Percentiles rank a stretch among this genome's conserved stretches.
phyloP scores from a whole-genome alignment of 2,113 vertebrate species.

The Sebastes fasciatus region DNA sequence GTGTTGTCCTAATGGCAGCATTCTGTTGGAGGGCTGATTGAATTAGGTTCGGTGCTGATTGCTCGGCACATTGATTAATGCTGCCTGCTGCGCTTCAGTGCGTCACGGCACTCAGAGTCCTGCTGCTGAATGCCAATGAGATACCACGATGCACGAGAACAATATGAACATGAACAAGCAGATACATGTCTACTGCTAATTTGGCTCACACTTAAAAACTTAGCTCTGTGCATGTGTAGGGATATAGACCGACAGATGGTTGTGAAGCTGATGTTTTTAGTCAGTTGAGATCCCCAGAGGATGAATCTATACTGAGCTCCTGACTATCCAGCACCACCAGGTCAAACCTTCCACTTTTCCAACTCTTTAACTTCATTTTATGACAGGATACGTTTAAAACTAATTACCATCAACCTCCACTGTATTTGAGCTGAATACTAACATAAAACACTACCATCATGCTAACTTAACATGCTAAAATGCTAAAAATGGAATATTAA shows the following conservation, averaged over 20 bases:
- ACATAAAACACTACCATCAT: too few relatives aligned
- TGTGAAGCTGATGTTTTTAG: neutral
- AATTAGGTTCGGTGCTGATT: constrained; percentile 72
- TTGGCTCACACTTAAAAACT: neutral
- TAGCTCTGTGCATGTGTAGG: too few relatives aligned
- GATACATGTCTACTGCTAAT: neutral
- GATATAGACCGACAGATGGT: neutral
- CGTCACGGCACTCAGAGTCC: constrained; percentile 13
- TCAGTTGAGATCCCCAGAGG: neutral
- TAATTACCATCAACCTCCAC: too few relatives aligned
- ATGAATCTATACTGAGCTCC: too few relatives aligned
- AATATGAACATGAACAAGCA: constrained; percentile 5
- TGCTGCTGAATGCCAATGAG: constrained; percentile 65
- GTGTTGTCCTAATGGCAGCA: constrained; percentile 57
- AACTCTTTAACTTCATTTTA: too few relatives aligned
- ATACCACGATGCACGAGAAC: neutral
- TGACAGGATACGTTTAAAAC: too few relatives aligned
- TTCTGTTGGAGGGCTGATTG: constrained; percentile 62
- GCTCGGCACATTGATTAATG: constrained; percentile 70
- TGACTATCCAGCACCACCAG: neutral
- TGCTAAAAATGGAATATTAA: neutral
- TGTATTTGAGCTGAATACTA: too few relatives aligned
- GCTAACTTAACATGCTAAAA: too few relatives aligned
- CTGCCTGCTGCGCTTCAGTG: constrained; percentile 52
- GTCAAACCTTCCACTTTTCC: too few relatives aligned